These are phyloP conservation scores for Tenrec ecaudatus DNA, from an alignment of 2,113 vertebrate genomes.

Conservation along the genomic window DNA sequence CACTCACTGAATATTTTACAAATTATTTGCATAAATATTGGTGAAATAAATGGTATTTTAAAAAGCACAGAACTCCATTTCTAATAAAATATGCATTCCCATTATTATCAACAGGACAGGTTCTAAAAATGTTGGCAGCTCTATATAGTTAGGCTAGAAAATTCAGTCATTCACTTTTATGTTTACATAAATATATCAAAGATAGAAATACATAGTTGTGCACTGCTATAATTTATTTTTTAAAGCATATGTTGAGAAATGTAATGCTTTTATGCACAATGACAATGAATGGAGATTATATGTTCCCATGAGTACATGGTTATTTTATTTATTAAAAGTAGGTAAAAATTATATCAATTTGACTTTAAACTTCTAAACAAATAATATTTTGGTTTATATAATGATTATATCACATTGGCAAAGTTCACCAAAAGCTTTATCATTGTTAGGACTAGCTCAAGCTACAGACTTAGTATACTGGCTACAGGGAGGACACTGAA, in stretches of 20 bases:
- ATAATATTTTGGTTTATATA: neutral
- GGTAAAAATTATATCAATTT: constrained; percentile 7
- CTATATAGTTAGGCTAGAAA: constrained; percentile 55
- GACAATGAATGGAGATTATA: neutral
- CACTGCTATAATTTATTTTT: constrained; percentile 53
- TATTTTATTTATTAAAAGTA: neutral
- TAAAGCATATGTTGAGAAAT: neutral
- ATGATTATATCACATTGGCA: neutral
- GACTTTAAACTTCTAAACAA: neutral
- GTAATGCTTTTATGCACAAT: neutral
- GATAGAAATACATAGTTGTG: neutral
- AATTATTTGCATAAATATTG: constrained; percentile 80
- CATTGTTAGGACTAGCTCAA: neutral
- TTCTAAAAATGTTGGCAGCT: constrained; percentile 70
- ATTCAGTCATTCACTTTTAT: constrained; percentile 69
- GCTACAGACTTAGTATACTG: neutral
- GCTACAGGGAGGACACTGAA: neutral
- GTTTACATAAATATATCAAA: constrained; percentile 55
- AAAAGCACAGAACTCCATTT: constrained; percentile 69
- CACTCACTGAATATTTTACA: constrained; percentile 81
- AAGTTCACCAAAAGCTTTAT: neutral
- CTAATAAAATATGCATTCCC: constrained; percentile 72
- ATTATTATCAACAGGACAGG: constrained; percentile 74
- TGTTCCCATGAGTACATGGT: neutral
- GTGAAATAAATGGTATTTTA: constrained; percentile 78